Conservation (phyloP, 1,140 invertebrate species). For the Cyphomyrmex costatus region DNA sequence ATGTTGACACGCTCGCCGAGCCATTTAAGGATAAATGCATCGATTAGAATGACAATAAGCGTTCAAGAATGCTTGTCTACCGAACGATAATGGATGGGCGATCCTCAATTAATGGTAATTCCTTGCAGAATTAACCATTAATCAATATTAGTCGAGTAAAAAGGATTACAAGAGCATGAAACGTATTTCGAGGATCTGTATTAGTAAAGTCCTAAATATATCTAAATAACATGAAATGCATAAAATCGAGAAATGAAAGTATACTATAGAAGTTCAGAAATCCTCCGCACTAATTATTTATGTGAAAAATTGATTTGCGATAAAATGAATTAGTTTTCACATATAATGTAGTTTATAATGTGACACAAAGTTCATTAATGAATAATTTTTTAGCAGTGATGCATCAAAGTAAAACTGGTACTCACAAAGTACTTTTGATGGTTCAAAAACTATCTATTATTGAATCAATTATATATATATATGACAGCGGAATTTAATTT, state of each 20-base stretch:
- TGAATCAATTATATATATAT: too few relatives aligned
- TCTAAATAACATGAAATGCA: not conserved
- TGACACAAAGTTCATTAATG: too few relatives aligned
- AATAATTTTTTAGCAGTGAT: too few relatives aligned
- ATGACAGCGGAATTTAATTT: too few relatives aligned
- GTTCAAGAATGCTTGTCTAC: not conserved
- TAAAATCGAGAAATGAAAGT: not conserved
- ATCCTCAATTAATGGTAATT: conserved; percentile 25
- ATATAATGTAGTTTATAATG: too few relatives aligned
- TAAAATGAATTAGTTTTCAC: too few relatives aligned
- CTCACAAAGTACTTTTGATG: too few relatives aligned
- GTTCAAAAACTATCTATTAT: too few relatives aligned
- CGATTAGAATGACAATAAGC: conserved; percentile 40
- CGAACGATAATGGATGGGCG: conserved; percentile 15
- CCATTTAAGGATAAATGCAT: conserved; percentile 27
- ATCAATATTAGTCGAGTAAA: not conserved
- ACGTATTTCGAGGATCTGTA: not conserved
- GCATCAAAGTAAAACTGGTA: too few relatives aligned
- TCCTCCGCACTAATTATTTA: too few relatives aligned
- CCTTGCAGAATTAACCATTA: conserved; percentile 20
- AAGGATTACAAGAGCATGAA: conserved; percentile 6
- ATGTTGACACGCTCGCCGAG: not conserved
- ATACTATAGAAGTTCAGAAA: not conserved
- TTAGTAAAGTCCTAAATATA: not conserved
- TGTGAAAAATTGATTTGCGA: too few relatives aligned